Evolutionary conservation across 2,888 invertebrate genomes (phyloP).

Genomic region (Cancer borealis): DNA sequence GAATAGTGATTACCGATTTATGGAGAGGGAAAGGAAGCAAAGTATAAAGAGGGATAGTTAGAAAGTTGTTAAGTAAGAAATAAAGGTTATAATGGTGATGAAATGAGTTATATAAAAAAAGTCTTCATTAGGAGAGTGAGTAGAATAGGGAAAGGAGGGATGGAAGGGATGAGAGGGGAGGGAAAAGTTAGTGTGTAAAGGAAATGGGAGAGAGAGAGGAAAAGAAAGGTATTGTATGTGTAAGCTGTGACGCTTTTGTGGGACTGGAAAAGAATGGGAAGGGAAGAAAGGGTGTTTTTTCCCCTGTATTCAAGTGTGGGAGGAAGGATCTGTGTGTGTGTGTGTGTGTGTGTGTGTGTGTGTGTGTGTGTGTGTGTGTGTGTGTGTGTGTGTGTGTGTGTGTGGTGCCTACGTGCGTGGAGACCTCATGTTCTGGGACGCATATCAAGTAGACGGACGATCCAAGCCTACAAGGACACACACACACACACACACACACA

Average conservation of each 20-base stretch:
- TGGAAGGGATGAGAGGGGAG: background rate
- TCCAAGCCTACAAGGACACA: background rate
- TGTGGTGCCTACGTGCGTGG: background rate
- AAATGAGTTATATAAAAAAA: background rate
- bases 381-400: conserved; percentile 10
- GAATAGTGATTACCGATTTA: no score
- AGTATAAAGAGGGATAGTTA: background rate
- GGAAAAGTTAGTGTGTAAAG: background rate
- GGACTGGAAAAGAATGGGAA: background rate
- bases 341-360: conserved; percentile 40
- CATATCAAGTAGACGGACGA: background rate
- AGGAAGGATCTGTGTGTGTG: background rate
- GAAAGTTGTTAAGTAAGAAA: background rate
- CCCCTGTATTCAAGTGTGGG: background rate
- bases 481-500: background rate
- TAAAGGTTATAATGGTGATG: background rate
- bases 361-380: conserved; percentile 33
- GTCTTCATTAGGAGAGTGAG: background rate
- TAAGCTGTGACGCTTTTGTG: no score
- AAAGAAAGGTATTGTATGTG: background rate
- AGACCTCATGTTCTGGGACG: background rate
- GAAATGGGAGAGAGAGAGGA: background rate
- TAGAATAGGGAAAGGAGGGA: background rate
- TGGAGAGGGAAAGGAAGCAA: background rate
- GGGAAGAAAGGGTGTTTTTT: background rate